These are phyloP conservation scores for Eulemur albifrons DNA, from an alignment of 2,797 vertebrate genomes.

Conservation along the genomic window DNA sequence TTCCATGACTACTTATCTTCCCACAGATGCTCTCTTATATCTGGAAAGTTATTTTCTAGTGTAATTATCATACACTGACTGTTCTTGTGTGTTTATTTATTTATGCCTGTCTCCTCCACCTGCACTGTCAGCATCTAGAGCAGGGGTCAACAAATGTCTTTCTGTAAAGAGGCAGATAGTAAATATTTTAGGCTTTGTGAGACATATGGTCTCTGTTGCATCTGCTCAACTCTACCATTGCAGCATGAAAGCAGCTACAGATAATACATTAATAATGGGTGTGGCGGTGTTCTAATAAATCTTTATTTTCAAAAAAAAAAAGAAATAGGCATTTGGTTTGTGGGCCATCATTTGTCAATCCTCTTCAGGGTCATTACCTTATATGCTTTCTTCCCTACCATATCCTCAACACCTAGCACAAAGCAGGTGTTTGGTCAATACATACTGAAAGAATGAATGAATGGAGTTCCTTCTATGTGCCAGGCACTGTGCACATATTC, in stretches of 20 bases:
- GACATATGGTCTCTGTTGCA: not conserved
- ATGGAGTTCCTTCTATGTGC: not conserved
- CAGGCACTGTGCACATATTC: not conserved
- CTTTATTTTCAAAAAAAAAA: constrained; percentile 32
- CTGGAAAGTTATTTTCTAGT: not conserved
- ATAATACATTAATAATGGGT: not conserved
- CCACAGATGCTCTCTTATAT: not conserved
- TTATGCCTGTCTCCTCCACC: not conserved
- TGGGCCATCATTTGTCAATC: not conserved
- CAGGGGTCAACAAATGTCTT: not conserved
- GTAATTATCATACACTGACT: not conserved
- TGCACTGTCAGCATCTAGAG: not conserved
- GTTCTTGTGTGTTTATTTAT: not conserved
- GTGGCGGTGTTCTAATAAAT: not conserved
- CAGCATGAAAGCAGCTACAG: not conserved
- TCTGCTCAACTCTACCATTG: not conserved
- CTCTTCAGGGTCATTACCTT: not conserved
- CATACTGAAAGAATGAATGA: not conserved
- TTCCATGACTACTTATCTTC: not conserved
- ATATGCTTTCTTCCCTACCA: not conserved
- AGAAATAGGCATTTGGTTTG: not conserved
- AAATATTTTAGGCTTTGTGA: not conserved
- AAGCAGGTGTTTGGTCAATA: not conserved
- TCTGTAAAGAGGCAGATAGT: not conserved
- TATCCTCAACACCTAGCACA: not conserved